Evolutionary conservation across 2,888 invertebrate species (phyloP), one percentile per base, ranked within the genome.

Genomic region (Rhingia rostrata): DNA sequence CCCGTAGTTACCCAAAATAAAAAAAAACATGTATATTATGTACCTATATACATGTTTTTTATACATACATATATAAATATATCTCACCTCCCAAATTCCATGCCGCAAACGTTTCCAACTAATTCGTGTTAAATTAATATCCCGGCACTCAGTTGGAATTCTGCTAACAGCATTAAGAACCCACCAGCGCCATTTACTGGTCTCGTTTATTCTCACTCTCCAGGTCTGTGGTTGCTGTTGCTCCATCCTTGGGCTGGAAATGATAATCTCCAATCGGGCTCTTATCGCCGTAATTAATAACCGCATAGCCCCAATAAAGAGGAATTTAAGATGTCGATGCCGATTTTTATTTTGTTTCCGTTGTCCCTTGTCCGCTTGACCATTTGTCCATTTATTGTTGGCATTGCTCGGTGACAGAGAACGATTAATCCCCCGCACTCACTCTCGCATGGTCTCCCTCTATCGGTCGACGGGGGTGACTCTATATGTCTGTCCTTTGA

Each of bases 231-330:
- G 9, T 10, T 10, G n/a, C 45, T 14, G 51, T n/a, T 49, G 47
- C 35, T 33, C n/a, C 56, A 45, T 78, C 60, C 54, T 61, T 56
- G 72, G 56, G 70, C 37, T 41, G 33, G 53, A 63, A 83, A 69
- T 83, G 73, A 79, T 83, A 83, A 79, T 83, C 83, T 79, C 39
- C 83, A 56, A 83, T 83, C 67, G 79, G 79, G 53, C 83, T 83
- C 83, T 83, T 78, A 79, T 83, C 83, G 83, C 67, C 51, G 83
- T 77, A 83, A 83, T 83, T 83, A 83, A 83, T 83, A 73, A 83
- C 79, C 69, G 60, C 63, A 73, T 63, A 69, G 67, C 67, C 73
- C 33, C 78, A 66, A 82, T 82, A 82, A 82, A 82, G 66, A 72
- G 82, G 82, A 82, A 82, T 82, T 82, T 67, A 82, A 82, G 78